Percentiles rank a stretch among this genome's conserved stretches.
Conservation (phyloP, 30 jellyfish, hydroid and myxozoan species). For the Pseudorhiza aurosa region DNA sequence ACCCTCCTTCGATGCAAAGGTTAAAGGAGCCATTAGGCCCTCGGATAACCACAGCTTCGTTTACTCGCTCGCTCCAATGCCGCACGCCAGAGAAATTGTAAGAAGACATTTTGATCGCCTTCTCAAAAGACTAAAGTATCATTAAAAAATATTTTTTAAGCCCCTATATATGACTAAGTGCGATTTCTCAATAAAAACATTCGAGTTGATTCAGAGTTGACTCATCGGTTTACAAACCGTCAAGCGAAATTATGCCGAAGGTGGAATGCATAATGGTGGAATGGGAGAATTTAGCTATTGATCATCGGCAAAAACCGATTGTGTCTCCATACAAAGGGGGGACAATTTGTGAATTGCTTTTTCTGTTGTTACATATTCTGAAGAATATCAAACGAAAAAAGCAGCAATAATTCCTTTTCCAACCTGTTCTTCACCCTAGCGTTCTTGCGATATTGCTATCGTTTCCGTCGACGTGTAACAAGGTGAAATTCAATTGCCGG, state of each 20-base stretch:
- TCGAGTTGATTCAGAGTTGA: slow-evolving; percentile 24
- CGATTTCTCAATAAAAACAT: neutral
- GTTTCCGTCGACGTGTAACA: too few species aligned
- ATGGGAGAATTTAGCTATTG: slow-evolving; percentile 59
- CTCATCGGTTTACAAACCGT: slow-evolving; percentile 49
- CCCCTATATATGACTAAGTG: neutral
- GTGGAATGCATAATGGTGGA: slow-evolving; percentile 59
- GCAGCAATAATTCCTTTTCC: too few species aligned
- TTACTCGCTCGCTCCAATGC: slow-evolving; percentile 95
- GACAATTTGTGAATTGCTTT: too few species aligned
- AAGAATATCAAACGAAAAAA: too few species aligned
- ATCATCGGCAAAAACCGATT: too few species aligned
- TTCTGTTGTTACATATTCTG: too few species aligned
- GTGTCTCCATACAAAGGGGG: too few species aligned
- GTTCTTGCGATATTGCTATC: too few species aligned
- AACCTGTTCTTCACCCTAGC: too few species aligned
- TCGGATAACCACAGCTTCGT: slow-evolving; percentile 93
- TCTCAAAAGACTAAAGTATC: slow-evolving; percentile 10
- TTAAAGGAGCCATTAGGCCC: slow-evolving; percentile 95
- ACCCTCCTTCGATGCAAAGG: slow-evolving; percentile 99
- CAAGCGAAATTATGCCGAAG: slow-evolving; percentile 57
- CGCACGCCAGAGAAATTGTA: slow-evolving; percentile 60
- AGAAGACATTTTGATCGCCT: slow-evolving; percentile 34
- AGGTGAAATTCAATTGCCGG: too few species aligned
- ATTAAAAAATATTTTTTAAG: neutral